Percentiles rank a stretch among this genome's conserved stretches.
These are phyloP conservation scores for Pyxicephalus adspersus DNA, from an alignment of 2,113 vertebrate species.

Conservation along the genomic window DNA sequence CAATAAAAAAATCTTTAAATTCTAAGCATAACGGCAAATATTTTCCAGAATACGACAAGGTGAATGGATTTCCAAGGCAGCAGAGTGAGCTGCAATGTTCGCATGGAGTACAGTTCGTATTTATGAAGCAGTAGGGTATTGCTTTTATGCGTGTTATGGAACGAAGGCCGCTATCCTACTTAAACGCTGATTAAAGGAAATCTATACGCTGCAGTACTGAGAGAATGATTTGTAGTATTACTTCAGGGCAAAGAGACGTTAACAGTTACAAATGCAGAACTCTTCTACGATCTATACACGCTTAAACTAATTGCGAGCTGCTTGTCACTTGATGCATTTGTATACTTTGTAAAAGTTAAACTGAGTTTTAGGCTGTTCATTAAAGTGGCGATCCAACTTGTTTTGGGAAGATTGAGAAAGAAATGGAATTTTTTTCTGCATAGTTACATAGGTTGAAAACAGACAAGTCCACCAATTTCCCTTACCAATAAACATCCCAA, in stretches of 20 bases:
- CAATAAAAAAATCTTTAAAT: background rate
- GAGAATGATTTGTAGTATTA: constrained; percentile 43
- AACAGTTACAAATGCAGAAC: constrained; percentile 39
- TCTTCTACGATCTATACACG: constrained; percentile 33
- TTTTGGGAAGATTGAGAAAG: no score
- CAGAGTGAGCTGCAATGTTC: background rate
- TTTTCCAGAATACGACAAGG: background rate
- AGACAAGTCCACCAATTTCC: no score
- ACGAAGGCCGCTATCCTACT: background rate
- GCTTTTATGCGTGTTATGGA: constrained; percentile 19
- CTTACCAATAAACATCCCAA: no score
- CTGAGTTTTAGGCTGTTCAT: no score
- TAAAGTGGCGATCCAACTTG: no score
- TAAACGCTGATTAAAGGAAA: constrained; percentile 40
- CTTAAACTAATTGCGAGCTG: constrained; percentile 15
- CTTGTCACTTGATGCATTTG: constrained; percentile 14
- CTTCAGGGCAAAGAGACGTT: constrained; percentile 20
- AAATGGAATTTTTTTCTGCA: no score
- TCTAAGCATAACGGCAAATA: background rate
- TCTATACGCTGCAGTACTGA: constrained; percentile 22
- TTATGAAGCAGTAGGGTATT: constrained; percentile 4
- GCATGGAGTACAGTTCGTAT: background rate
- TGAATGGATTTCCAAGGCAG: background rate
- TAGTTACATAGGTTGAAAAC: no score
- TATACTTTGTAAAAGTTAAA: background rate